phyloP scores from a whole-genome alignment of 2,888 invertebrate species.

The Eurois occulta region DNA sequence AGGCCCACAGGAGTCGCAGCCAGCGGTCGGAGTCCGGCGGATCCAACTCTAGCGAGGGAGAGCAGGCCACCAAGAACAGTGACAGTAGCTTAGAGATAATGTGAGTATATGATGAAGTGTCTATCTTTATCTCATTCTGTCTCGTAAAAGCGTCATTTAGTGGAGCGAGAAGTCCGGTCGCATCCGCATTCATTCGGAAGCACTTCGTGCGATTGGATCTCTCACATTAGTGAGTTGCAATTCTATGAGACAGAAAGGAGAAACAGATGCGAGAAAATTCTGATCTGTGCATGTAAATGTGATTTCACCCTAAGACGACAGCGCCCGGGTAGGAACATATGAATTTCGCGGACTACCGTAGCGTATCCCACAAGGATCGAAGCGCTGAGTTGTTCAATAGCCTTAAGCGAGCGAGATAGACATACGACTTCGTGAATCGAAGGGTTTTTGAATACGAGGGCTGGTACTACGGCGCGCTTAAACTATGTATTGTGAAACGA shows the following conservation, averaged over 20 bases:
- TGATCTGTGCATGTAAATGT: background rate
- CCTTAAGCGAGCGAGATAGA: too few species aligned
- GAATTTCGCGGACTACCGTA: background rate
- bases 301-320: background rate
- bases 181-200: background rate
- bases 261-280: background rate
- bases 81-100: conserved; percentile 94
- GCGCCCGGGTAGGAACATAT: background rate
- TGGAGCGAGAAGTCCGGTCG: background rate
- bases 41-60: conserved; percentile 93
- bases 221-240: background rate
- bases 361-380: background rate
- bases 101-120: conserved; percentile 82
- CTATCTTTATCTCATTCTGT: background rate
- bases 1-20: conserved; percentile 85
- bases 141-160: background rate
- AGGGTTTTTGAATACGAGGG: too few species aligned
- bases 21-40: conserved; percentile 92
- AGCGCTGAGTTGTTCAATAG: too few species aligned
- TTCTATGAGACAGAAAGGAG: background rate
- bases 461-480: too few species aligned
- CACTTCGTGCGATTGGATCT: background rate
- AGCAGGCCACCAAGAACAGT: conserved; percentile 93
- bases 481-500: too few species aligned
- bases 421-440: too few species aligned